Evolutionary conservation across 2,888 invertebrate genomes (phyloP), one percentile per base, ranked within the genome.

Genomic region (Ochropleura plecta): DNA sequence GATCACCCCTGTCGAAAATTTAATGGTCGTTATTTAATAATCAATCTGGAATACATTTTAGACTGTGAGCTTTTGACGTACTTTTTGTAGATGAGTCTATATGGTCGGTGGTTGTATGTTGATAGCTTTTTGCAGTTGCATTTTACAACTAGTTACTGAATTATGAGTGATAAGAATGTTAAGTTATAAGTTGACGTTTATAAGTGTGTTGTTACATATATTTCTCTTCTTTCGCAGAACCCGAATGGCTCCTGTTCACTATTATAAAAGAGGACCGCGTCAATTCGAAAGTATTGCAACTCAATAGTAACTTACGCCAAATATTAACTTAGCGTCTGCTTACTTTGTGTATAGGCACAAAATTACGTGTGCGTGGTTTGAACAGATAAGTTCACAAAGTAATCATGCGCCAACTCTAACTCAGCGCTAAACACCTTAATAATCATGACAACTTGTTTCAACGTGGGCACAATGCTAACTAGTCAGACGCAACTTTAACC

Each of bases 401-500:
- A 86, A 87, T 87, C 90, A 85, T 90, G 87, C 83, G 86, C 88
- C 82, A 82, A 87, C 88, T 90, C 89, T 90, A 88, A 89, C 86
- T 90, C 88, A 78, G 88, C 90, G 88, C 91, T 93, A 95, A 95
- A 95, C 94, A 94, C 93, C 95, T 95, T 95, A 91, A 94, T 95
- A 95, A 96, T 95, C 94, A 94, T 93, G 93, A 93, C 94, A 94
- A 94, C 95, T 95, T 94, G 92, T 93, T 95, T 92, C 93, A 92
- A 93, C 94, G 93, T 94, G 94, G 91, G 93, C 92, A 95, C 94
- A 95, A 94, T 94, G 93, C 94, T 94, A 94, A 96, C 95, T 95
- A 95, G 94, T 93, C 93, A 92, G 90, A 91, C 90, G 89, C 90
- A 94, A 95, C 93, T 95, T 94, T 91, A 92, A 92, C 92, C 87